Evolutionary conservation across 2,113 vertebrate genomes (phyloP), one percentile per base, ranked within the genome.

Genomic region (Suricata suricatta): DNA sequence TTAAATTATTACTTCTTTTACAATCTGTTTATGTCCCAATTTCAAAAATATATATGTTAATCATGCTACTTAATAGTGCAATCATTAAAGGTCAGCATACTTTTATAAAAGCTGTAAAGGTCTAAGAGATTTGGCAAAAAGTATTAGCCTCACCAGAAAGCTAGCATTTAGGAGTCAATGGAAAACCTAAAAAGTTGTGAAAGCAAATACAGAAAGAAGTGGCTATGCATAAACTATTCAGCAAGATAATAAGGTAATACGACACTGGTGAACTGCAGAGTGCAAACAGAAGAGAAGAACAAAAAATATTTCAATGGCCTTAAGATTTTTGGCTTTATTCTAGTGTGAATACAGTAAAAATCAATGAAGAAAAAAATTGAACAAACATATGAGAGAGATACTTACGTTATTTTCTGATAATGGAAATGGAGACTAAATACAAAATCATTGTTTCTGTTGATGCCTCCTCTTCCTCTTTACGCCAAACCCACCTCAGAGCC

Each of bases 241-340:
- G 60, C 89, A 69, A 95, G 97, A 92, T 95, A 96, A 95, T 83
- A 95, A 57, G 47, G 54, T 95, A 91, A 44, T 29, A 60, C 11
- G 35, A 16, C 97, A 94, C 77, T 87, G 95, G 93, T 66, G 64
- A 94, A 77, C 52, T 71, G 41, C 63, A 57, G 35, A 63, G 23
- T 84, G 3, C 21, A 66, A 38, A 16, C 25, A 44, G 19, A 69
- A 72, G 13, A 80, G n/a, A 80, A 50, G 35, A 92, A 27, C 35
- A 77, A 83, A 63, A 87, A 38, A 33, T 10, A 35, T 81, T 63
- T 87, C 77, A 47, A 1, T 19, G 41, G 57, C 35, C 11, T 15
- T 11, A 41, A 50, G 54, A 76, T 47, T 66, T 88, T 15, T 66
- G 81, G 82, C 50, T 88, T 84, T 84, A 47, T 88, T 66, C 41